Conservation (phyloP, 2,888 invertebrate species). For the Incurvaria masculella region DNA sequence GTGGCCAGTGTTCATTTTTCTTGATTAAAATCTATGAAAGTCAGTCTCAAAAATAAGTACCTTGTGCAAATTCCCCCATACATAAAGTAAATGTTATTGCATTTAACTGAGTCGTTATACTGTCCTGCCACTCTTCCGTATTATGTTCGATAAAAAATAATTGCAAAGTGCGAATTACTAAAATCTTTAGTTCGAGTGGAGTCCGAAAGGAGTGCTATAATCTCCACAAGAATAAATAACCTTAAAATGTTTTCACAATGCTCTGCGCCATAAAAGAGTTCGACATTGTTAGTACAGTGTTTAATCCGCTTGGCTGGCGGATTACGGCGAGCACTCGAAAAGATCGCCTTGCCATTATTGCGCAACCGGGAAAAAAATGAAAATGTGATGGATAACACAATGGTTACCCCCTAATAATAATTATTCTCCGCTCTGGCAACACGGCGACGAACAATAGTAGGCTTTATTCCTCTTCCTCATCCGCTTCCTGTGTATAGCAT, state of each 20-base stretch:
- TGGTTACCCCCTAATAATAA: constrained; percentile 50
- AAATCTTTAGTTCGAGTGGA: neutral
- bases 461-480: neutral
- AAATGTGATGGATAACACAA: constrained; percentile 35
- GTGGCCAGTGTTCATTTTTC: no score
- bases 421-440: constrained; percentile 57
- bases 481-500: neutral
- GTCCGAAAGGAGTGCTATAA: neutral
- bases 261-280: neutral
- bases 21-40: no score
- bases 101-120: no score
- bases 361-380: constrained; percentile 23
- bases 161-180: neutral
- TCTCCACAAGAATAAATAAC: neutral
- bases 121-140: no score
- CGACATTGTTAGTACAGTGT: neutral
- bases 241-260: neutral
- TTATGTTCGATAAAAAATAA: no score
- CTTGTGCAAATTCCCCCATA: no score
- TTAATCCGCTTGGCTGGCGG: neutral
- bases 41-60: no score
- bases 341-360: neutral
- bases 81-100: no score
- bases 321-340: neutral
- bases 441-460: constrained; percentile 42